Base-by-base conservation (phyloP, 2,113 vertebrate species). In the Ictidomys tridecemlineatus region DNA sequence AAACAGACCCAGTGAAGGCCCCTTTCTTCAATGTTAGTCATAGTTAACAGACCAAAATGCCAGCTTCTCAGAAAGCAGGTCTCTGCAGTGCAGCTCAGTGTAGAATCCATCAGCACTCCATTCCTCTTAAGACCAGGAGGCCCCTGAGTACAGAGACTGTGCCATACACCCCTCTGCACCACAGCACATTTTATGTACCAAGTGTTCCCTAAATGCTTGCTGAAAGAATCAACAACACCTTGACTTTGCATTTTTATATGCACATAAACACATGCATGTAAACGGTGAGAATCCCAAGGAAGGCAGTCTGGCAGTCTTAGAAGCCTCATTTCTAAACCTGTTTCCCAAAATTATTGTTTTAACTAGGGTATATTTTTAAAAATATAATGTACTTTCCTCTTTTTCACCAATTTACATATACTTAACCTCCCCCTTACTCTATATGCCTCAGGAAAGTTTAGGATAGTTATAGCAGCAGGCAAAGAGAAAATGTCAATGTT, bases 381-480 rank as follows among this genome's bases (percentile, higher is more conserved):
- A 97, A 61, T 83, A 82, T 48, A 92, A 79, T 63, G 34, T 42
- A 18, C 61, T 86, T 97, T 93, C 53, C 48, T 88, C 45, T 89
- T 93, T 91, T 91, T 37, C 86, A 77, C 72, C 37, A 85, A 74
- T 51, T 95, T 77, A 67, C 20, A 63, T 87, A 94, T 72, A 86
- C 84, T 93, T 94, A 92, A 83, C 10, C 69, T 89, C 37, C 69
- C 53, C 82, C 63, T 93, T 94, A 74, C 39, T 85, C 88, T 86
- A 76, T 89, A 86, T 96, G 90, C 93, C 93, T 95, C 63, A 65
- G 65, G 65, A n/a, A 97, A 82, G 4, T 94, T 94, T 82, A 89
- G 42, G 86, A 92, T 89, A 86, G 61, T 94, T 92, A 95, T 0
- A 96, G 85, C 24, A 96, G 72, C 42, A 92, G 56, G 56, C 34